Base-by-base conservation (phyloP, 2,888 invertebrate species). In the Limnephilus lunatus region DNA sequence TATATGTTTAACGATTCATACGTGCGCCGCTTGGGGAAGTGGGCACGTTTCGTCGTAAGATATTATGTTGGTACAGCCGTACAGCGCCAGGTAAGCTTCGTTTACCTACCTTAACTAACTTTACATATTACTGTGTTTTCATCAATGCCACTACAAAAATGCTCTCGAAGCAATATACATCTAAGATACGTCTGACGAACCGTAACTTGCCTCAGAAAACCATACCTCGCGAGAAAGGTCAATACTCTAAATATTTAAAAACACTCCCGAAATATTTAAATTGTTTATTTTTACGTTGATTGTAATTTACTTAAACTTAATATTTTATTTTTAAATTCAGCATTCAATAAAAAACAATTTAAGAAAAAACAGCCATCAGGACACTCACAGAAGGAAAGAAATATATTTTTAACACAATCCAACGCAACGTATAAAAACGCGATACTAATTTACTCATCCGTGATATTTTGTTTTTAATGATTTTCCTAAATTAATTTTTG, bases 1-100 rank as follows among this genome's bases (percentile, higher is more conserved):
- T 93, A 92, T 91, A 93, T 93, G 93, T 93, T 93, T 93, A 93
- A 93, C 93, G 92, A 92, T 93, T 92, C 92, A 85, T 48, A 92
- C 93, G 93, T 93, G 93, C 31, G 44, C 82, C 85, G 91, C 83
- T 92, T 92, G 86, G 91, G 90, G 87, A 92, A 91, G 90, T 85
- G 86, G 82, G 92, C 93, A 93, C 92, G 93, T 92, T 53, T 31
- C 91, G 92, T 93, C 91, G 92, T 92, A 88, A 86, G 92, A 89
- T 92, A 92, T 85, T 53, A n/a, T 90, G 68, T 68, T 2, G 68
- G 89, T 81, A 32, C 32, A 81, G 30, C 82, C 25, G 25, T 31
- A 44, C 39, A 31, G 82, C 82, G 31, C 30, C 89, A 89, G 85
- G 91, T 91, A 80, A 88, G 85, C 89, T 48, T 32, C 32, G 80